These are phyloP conservation scores for Chrysopilus asiliformis DNA, from an alignment of 2,888 invertebrate genomes.

Conservation along the genomic window DNA sequence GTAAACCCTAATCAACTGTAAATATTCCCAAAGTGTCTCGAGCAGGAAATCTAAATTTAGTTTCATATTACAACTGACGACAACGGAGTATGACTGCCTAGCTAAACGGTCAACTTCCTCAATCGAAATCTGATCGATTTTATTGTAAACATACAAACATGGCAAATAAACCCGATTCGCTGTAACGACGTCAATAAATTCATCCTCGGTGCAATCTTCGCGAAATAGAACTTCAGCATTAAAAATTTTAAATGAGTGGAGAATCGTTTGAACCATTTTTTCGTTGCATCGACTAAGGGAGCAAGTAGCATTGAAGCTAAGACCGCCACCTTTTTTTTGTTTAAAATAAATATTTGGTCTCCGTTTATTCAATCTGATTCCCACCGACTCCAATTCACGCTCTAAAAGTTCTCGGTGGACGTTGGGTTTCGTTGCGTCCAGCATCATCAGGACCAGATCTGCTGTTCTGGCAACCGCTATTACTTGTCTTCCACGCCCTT, in stretches of 20 bases:
- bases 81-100: conserved; percentile 71
- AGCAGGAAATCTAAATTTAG: conserved; percentile 90
- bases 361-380: conserved; percentile 86
- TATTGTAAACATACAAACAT: conserved; percentile 97
- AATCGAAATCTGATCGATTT: conserved; percentile 98
- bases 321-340: conserved; percentile 88
- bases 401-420: conserved; percentile 86
- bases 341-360: conserved; percentile 99
- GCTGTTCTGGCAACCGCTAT: conserved; percentile 98
- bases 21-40: conserved; percentile 85
- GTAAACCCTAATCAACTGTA: conserved; percentile 88
- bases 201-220: conserved; percentile 91
- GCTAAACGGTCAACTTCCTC: conserved; percentile 96
- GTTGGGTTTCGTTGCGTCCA: conserved; percentile 97
- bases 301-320: conserved; percentile 94
- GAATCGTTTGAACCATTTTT: conserved; percentile 93
- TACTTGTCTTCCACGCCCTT: conserved; percentile 85
- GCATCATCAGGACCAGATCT: conserved; percentile 96
- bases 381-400: conserved; percentile 92
- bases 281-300: conserved; percentile 86
- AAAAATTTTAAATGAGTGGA: conserved; percentile 97
- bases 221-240: conserved; percentile 92
- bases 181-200: conserved; percentile 95
- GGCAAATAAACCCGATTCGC: conserved; percentile 93
- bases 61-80: conserved; percentile 98